Evolutionary conservation across 2,797 vertebrate genomes (phyloP).

Genomic region (Sternarchorhynchus goeldii): DNA sequence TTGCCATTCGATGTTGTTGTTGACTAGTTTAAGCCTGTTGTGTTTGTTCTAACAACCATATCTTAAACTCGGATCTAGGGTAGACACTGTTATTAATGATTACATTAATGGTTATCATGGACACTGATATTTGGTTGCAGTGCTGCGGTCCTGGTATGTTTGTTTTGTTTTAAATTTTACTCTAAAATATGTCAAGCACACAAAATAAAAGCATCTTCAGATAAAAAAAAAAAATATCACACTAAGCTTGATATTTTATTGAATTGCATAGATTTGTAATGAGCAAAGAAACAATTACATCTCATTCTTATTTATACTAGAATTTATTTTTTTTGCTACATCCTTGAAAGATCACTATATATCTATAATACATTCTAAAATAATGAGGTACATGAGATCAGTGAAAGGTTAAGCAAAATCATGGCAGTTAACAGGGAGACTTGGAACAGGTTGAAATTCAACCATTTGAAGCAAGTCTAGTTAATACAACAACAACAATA

Average conservation of each 20-base stretch:
- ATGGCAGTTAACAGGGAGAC: not conserved
- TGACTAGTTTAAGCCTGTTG: not conserved
- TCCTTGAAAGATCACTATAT: no score
- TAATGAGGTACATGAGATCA: no score
- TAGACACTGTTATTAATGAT: not conserved
- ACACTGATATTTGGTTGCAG: not conserved
- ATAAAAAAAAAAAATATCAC: not conserved
- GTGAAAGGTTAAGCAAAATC: no score
- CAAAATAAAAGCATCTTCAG: constrained; percentile 12
- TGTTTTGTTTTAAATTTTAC: not conserved
- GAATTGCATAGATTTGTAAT: not conserved
- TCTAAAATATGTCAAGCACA: not conserved
- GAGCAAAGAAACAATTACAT: not conserved
- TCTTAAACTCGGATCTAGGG: not conserved
- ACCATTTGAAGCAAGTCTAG: no score
- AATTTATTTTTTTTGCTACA: no score
- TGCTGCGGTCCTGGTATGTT: constrained; percentile 3
- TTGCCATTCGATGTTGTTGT: not conserved
- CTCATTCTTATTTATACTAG: not conserved
- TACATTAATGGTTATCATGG: not conserved
- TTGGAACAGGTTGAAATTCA: not conserved
- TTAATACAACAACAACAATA: no score
- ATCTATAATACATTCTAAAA: no score
- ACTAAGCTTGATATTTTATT: not conserved
- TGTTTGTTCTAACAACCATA: not conserved